Conservation (phyloP, 1,140 invertebrate species). For the Micrasema minimum region DNA sequence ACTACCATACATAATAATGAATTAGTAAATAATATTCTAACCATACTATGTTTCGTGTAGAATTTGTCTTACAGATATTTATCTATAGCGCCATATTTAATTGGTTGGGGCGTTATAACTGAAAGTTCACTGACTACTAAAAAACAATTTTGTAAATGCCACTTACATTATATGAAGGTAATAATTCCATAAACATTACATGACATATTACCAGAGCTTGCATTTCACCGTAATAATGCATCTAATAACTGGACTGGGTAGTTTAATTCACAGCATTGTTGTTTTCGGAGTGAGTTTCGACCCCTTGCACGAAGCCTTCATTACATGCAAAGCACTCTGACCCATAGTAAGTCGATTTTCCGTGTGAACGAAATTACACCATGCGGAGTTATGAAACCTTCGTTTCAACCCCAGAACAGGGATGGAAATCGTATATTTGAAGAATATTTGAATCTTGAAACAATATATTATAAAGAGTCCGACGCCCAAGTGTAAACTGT, state of each 20-base stretch:
- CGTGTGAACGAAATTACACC: no score
- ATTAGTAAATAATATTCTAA: no score
- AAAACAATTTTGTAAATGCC: neutral
- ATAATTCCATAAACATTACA: neutral
- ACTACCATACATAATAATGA: no score
- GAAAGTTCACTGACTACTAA: neutral
- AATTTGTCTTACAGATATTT: neutral
- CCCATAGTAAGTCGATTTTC: no score
- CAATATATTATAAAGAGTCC: neutral
- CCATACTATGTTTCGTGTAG: no score
- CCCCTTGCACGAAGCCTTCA: slow-evolving; percentile 12
- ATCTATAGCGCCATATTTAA: neutral
- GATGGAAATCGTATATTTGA: neutral
- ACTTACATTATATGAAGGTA: neutral
- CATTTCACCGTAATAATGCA: slow-evolving; percentile 10
- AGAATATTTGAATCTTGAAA: neutral
- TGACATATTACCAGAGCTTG: neutral
- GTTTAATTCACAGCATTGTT: slow-evolving; percentile 18
- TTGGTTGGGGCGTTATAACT: neutral
- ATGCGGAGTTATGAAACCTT: neutral
- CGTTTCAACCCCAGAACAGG: neutral
- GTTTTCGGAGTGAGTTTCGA: slow-evolving; percentile 11
- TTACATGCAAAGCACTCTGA: slow-evolving; percentile 4
- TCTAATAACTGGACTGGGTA: neutral
- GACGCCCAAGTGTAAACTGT: neutral